Percentiles rank a stretch among this genome's conserved stretches.
These are phyloP conservation scores for Melanaphis sacchari DNA, from an alignment of 1,140 invertebrate genomes.

Conservation along the genomic window DNA sequence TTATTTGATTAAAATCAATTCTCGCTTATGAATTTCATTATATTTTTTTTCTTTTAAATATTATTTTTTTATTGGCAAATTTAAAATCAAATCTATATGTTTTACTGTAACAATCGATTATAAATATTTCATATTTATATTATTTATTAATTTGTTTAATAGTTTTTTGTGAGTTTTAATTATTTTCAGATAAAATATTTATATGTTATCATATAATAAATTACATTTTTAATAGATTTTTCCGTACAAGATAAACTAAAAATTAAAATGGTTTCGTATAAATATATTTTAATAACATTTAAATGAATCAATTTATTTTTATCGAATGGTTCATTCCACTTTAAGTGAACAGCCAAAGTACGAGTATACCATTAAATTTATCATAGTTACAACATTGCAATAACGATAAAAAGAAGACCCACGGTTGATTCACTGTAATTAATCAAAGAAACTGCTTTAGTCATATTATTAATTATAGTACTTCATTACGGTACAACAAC, in stretches of 20 bases:
- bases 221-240: neutral
- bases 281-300: neutral
- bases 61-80: neutral
- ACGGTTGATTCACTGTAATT: neutral
- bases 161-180: no score
- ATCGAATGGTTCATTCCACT: neutral
- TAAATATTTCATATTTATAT: no score
- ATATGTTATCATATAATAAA: neutral
- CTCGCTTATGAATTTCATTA: no score
- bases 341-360: neutral
- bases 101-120: no score
- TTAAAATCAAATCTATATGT: no score
- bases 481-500: neutral
- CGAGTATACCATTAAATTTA: neutral
- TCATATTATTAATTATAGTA: neutral
- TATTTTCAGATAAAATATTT: no score
- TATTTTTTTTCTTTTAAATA: neutral
- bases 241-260: neutral
- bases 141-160: no score
- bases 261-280: neutral
- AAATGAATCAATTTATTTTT: neutral
- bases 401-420: constrained; percentile 6
- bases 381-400: neutral
- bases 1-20: no score
- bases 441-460: neutral